A percentile compares a stretch with the other conserved stretches of the same genome.
These are phyloP conservation scores for Hypomecis atomaria DNA, from an alignment of 2,888 invertebrate genomes.

Conservation along the genomic window DNA sequence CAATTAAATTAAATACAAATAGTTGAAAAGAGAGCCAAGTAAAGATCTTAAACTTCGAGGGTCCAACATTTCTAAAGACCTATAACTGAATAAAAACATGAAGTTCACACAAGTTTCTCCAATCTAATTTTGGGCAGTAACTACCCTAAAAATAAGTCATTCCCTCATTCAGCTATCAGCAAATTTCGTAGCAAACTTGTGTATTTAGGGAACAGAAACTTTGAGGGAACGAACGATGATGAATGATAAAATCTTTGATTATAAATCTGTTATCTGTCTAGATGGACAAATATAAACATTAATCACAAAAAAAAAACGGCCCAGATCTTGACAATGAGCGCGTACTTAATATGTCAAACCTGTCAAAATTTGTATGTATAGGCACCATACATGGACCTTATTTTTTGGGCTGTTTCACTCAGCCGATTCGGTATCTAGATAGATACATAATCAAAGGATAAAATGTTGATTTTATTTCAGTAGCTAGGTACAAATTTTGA, in stretches of 20 bases:
- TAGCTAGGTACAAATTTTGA: not conserved
- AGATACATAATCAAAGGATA: too few species aligned
- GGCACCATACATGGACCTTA: too few species aligned
- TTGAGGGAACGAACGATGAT: slow-evolving; percentile 4
- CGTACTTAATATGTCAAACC: too few species aligned
- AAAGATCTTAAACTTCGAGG: slow-evolving; percentile 5
- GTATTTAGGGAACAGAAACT: not conserved
- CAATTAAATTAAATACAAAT: not conserved
- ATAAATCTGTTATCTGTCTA: too few species aligned
- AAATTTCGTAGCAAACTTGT: slow-evolving; percentile 14
- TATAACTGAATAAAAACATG: slow-evolving; percentile 43
- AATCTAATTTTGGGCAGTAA: slow-evolving; percentile 29
- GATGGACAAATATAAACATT: too few species aligned
- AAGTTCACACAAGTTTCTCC: slow-evolving; percentile 24
- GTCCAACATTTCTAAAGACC: slow-evolving; percentile 41
- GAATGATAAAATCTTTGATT: too few species aligned
- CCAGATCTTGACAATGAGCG: too few species aligned
- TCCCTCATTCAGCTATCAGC: slow-evolving; percentile 25
- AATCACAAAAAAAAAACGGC: too few species aligned
- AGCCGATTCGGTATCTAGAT: too few species aligned
- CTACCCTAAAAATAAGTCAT: slow-evolving; percentile 16
- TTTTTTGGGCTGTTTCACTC: too few species aligned
- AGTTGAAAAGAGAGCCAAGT: not conserved
- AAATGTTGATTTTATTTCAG: not conserved
- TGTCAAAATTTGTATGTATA: too few species aligned